Base-by-base conservation (phyloP, 2,113 vertebrate species). In the Panthera uncia region DNA sequence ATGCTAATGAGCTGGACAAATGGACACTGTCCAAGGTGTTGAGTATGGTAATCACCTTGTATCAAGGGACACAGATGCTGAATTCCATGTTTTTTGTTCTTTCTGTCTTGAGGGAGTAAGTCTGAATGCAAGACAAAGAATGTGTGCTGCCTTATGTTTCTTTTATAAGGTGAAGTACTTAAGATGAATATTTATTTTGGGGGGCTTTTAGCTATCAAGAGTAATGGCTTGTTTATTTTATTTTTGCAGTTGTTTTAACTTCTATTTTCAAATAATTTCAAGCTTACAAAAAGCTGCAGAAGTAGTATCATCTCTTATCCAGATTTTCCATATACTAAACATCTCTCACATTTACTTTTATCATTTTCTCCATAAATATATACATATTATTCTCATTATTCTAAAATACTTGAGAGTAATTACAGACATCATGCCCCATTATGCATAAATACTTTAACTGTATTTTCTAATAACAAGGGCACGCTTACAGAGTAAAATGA, bases 141-240 rank as follows among this genome's bases (percentile, higher is more conserved):
- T 11, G 12, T 45, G 31, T 5, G 5, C 66, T 95, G 41, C 91
- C 90, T 98, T 97, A 18, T 69, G 29, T 73, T 88, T 94, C 65
- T 73, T 63, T 97, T 52, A 74, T 89, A 97, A 97, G 66, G 65
- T 93, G 65, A 38, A 92, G 89, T 93, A 78, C 83, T 97, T 96
- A 41, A 9, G 92, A 69, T 96, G 82, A 93, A 96, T 84, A 94
- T 52, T 45, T 74, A 45, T 76, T 73, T 14, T 2, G 12, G 48
- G 29, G 76, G 27, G 74, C 55, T 73, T 86, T 97, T 92, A 31
- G 29, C 10, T 73, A 48, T n/a, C 18, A 69, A n/a, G 7, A 57
- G 4, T 92, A 71, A 71, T 33, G 68, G 48, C n/a, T 86, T 61
- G 0, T 25, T 84, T 66, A 89, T 89, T 83, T 27, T 7, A 68